Evolutionary conservation across 2,797 vertebrate genomes (phyloP), one percentile per base, ranked within the genome.

Genomic region (Lacerta agilis): DNA sequence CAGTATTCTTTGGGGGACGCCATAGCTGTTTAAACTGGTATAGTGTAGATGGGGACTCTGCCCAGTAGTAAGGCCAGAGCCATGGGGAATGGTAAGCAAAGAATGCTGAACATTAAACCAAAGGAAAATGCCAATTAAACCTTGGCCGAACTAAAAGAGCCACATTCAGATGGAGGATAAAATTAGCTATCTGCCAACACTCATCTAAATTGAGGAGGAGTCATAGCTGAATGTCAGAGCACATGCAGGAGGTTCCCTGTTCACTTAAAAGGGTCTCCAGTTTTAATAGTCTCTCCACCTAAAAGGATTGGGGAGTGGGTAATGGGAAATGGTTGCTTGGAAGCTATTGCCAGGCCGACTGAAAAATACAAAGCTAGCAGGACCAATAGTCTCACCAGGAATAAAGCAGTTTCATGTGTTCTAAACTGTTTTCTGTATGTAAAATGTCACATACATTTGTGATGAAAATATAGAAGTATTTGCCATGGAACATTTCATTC

Each of bases 381-480:
- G 29, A n/a, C 45, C 1, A 25, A 8, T 69, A 45, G n/a, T 72
- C 67, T 71, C 15, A 33, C 3, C 43, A 69, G 38, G 27, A n/a
- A 69, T 5, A 83, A 82, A 17, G 29, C 10, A 82, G 17, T 8
- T 71, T 41, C 27, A 23, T 69, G 23, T 36, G 2, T 11, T 43
- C 38, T 67, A 67, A 83, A 71, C 1, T 4, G 6, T 72, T 92
- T 61, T 79, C 8, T 83, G 67, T 36, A 20, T 4, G 82, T 66
- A 82, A 71, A 90, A 82, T 77, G 75, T 25, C 58, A 79, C 77
- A 45, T 83, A 85, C 7, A 79, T 90, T 88, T 81, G 20, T 75
- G 83, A 89, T 84, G 82, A 81, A 87, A 85, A 88, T 82, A 69
- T 93, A 72, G 91, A 92, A 89, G 73, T 89, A 13, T 83, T 90